A percentile compares a stretch with the other conserved stretches of the same genome.
These are phyloP conservation scores for Drosophila rubida DNA, from an alignment of 2,888 invertebrate species.

Conservation along the genomic window DNA sequence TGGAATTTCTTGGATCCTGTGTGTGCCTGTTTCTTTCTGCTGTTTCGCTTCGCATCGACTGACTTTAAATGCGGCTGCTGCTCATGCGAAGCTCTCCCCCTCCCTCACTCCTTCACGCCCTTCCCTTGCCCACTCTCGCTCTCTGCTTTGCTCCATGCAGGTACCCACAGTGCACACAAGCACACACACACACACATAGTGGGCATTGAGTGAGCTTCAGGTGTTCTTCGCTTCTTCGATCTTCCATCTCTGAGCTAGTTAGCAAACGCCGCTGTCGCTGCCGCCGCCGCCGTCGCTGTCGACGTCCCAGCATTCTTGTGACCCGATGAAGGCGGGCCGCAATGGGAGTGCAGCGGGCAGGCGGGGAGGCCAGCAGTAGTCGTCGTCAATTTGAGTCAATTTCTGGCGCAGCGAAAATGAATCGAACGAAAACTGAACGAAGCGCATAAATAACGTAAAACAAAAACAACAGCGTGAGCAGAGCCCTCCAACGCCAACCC, in stretches of 20 bases:
- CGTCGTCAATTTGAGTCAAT: constrained; percentile 77
- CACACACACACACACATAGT: constrained; percentile 8
- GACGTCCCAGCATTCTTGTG: constrained; percentile 64
- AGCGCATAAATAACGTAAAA: constrained; percentile 77
- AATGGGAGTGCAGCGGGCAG: background rate
- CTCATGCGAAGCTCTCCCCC: constrained; percentile 51
- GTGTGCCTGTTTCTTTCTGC: constrained; percentile 34
- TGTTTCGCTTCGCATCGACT: constrained; percentile 72
- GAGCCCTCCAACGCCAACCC: constrained; percentile 76
- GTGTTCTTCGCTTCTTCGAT: constrained; percentile 65
- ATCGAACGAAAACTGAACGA: constrained; percentile 78
- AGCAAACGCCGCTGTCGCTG: constrained; percentile 60
- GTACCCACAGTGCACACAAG: constrained; percentile 36
- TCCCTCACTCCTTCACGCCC: background rate
- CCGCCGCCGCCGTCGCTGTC: constrained; percentile 12
- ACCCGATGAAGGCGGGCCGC: constrained; percentile 21
- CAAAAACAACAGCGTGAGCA: constrained; percentile 43
- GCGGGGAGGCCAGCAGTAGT: background rate
- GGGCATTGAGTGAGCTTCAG: constrained; percentile 71
- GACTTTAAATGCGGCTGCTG: constrained; percentile 71
- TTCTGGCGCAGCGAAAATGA: constrained; percentile 66
- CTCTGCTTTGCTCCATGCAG: constrained; percentile 21
- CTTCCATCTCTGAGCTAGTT: constrained; percentile 69
- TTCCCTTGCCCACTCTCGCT: too few species aligned
- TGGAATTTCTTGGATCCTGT: constrained; percentile 80